phyloP scores from a whole-genome alignment of 2,888 invertebrate species.

The Mylabris sibirica region DNA sequence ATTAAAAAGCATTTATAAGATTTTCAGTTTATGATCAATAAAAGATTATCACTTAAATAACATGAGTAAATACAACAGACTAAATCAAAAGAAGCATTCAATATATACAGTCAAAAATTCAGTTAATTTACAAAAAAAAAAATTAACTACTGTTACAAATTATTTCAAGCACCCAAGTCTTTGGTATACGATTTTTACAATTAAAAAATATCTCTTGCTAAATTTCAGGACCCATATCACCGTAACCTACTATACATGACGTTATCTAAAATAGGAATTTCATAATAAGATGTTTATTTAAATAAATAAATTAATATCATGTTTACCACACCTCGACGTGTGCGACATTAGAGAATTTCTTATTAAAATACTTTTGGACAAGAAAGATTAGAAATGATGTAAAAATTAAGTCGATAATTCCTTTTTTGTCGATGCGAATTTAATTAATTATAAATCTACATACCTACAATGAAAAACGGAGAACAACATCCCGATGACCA shows the following conservation, averaged over 20 bases:
- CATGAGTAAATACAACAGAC: no score
- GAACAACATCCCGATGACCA: conserved; percentile 96
- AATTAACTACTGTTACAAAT: no score
- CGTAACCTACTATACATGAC: conserved; percentile 93
- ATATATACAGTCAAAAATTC: no score
- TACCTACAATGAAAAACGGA: conserved; percentile 94
- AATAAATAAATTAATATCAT: not conserved
- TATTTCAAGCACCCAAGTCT: no score
- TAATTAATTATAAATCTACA: conserved; percentile 22
- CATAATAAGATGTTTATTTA: conserved; percentile 11
- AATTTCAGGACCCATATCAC: conserved; percentile 91
- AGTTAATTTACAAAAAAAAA: no score
- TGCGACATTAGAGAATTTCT: conserved; percentile 88
- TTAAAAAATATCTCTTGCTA: conserved; percentile 97
- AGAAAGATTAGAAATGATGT: conserved; percentile 94
- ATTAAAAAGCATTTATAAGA: no score
- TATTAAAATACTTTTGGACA: conserved; percentile 86
- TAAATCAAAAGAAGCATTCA: no score
- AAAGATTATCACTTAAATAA: no score
- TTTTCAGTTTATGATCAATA: no score
- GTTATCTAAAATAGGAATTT: conserved; percentile 75
- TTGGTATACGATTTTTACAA: no score
- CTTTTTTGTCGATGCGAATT: conserved; percentile 52
- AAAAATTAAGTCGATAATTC: conserved; percentile 92
- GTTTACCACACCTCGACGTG: conserved; percentile 95